A percentile compares a stretch with the other conserved stretches of the same genome.
These are phyloP conservation scores for Apeltes quadracus DNA, from an alignment of 2,113 vertebrate species.

Conservation along the genomic window DNA sequence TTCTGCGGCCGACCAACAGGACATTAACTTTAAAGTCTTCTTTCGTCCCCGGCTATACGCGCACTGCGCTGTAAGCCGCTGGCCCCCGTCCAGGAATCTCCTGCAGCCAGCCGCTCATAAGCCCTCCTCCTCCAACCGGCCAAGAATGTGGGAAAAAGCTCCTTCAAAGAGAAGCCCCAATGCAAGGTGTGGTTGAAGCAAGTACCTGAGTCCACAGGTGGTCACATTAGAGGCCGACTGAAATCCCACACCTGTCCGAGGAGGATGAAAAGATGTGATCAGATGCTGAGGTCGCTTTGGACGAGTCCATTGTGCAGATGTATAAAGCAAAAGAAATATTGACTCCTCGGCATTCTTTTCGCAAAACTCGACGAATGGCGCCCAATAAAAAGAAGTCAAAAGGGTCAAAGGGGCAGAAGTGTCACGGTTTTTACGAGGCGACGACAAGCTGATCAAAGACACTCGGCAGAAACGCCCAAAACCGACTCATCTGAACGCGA, in stretches of 20 bases:
- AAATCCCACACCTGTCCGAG: slow-evolving; percentile 69
- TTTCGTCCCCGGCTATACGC: slow-evolving; percentile 62
- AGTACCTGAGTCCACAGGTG: slow-evolving; percentile 76
- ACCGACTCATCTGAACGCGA: slow-evolving; percentile 34
- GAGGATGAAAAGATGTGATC: slow-evolving; percentile 22
- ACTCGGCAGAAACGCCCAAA: slow-evolving; percentile 34
- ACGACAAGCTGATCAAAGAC: slow-evolving; percentile 65
- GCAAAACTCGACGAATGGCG: slow-evolving; percentile 37
- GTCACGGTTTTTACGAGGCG: slow-evolving; percentile 57
- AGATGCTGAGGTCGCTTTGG: slow-evolving; percentile 2
- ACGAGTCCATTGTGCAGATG: not conserved
- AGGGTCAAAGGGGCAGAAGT: slow-evolving; percentile 54
- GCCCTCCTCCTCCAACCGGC: slow-evolving; percentile 63
- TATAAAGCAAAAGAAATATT: slow-evolving; percentile 30
- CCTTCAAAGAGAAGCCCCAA: slow-evolving; percentile 65
- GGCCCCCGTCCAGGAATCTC: slow-evolving; percentile 75
- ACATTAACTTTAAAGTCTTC: slow-evolving; percentile 77
- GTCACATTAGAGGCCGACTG: slow-evolving; percentile 52
- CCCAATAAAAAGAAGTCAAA: slow-evolving; percentile 27
- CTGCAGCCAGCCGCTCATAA: slow-evolving; percentile 68
- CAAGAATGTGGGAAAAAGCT: slow-evolving; percentile 76
- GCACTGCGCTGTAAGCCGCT: slow-evolving; percentile 64
- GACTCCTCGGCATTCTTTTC: slow-evolving; percentile 22
- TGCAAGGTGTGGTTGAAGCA: slow-evolving; percentile 67
- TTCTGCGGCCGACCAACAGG: slow-evolving; percentile 67